Conservation (phyloP, 1,140 invertebrate species). For the Ceratina calcarata region DNA sequence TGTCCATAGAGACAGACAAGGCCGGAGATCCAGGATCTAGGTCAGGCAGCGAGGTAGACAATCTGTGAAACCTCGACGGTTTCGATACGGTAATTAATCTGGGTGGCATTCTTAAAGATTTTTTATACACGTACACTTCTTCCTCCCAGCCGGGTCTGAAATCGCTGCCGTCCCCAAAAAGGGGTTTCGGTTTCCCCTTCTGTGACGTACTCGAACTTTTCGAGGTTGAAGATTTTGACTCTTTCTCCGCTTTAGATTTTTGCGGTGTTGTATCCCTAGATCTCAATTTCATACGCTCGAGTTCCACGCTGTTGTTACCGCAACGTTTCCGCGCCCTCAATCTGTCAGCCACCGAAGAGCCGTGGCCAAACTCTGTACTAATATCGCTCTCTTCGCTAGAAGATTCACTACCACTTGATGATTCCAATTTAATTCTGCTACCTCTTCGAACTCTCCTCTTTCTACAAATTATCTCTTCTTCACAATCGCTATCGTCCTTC, state of each 20-base stretch:
- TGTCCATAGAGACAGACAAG: conserved; percentile 82
- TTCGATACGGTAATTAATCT: conserved; percentile 88
- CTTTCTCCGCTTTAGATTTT: conserved; percentile 77
- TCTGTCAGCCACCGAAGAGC: conserved; percentile 74
- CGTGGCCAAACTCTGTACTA: conserved; percentile 62
- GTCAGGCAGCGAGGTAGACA: conserved; percentile 88
- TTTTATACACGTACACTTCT: conserved; percentile 89
- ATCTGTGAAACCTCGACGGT: conserved; percentile 81
- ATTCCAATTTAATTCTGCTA: conserved; percentile 74
- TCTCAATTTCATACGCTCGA: conserved; percentile 72
- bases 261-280: conserved; percentile 70
- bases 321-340: conserved; percentile 73
- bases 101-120: conserved; percentile 88
- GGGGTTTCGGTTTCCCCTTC: conserved; percentile 80
- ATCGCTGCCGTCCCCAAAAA: conserved; percentile 87
- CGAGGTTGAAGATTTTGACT: conserved; percentile 54
- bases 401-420: conserved; percentile 73
- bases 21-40: conserved; percentile 86
- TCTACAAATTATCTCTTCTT: conserved; percentile 71
- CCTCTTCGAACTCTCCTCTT: conserved; percentile 68
- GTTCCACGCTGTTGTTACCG: conserved; percentile 30
- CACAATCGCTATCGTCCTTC: conserved; percentile 69
- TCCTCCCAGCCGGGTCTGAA: conserved; percentile 90
- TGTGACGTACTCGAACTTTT: conserved; percentile 40
- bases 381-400: conserved; percentile 75